Base-by-base conservation (phyloP, 2,888 invertebrate species). In the Rotaria sp. region DNA sequence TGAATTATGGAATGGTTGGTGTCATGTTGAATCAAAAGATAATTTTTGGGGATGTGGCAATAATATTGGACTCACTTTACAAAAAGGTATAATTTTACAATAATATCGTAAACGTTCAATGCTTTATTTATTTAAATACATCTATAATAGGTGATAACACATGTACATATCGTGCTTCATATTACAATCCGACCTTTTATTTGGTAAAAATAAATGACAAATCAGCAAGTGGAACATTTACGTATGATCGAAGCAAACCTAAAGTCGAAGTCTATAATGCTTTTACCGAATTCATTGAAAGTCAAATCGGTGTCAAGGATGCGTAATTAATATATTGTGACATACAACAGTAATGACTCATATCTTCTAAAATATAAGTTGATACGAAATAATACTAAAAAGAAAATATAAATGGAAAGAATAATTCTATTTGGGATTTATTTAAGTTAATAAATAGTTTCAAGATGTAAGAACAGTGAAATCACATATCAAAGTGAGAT, bases 21-120 rank as follows among this genome's bases (percentile, higher is more conserved):
- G 5, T 35, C 74, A 74, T 21, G 74, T 74, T 18, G 35, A 74
- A 30, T 74, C 74, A 3, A 15, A 38, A 38, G 74, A 74, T 74
- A 74, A 74, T 74, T 74, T 74, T 38, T 74, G 74, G 74, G 74
- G 74, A 74, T 74, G 74, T 38, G 74, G 74, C 13, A 74, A 74
- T 74, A 74, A 74, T 35, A 38, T 74, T 74, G 74, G 74, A 13
- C n/a, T 74, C 4, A 74, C 74, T 30, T 24, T 74, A 74, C 74
- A 74, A 38, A 74, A 74, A 74, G 74, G 74, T 74, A 74, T 35
- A 8, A 21, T 3, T 38, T 18, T 74, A 18, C 2, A 67, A 1
- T 7, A 21, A 26, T 7, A 21, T 5, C 4, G 13, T 26, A 10
- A n/a, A 24, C 1, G 13, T 57, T n/a, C 26, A 55, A 4, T 55